Conservation (phyloP, 2,113 vertebrate genomes). For the Corapipo altera region DNA sequence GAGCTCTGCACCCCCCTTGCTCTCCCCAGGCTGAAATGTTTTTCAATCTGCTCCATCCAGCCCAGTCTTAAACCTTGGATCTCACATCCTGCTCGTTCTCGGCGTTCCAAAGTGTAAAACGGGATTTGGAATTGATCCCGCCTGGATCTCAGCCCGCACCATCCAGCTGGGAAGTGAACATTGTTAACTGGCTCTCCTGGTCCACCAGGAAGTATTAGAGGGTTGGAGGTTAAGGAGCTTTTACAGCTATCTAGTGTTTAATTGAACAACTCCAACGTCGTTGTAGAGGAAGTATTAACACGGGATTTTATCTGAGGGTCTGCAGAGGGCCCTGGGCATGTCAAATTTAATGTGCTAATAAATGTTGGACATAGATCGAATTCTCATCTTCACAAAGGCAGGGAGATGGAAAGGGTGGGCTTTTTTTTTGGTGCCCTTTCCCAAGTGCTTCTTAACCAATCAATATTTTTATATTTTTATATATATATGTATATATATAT, state of each 20-base stretch:
- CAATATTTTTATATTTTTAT: no score
- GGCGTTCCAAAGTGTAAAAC: background rate
- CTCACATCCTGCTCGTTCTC: background rate
- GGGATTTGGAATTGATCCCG: background rate
- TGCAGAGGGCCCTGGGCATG: background rate
- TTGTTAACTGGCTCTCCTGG: background rate
- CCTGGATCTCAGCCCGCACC: background rate
- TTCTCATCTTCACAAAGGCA: background rate
- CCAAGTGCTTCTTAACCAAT: background rate
- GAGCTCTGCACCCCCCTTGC: background rate
- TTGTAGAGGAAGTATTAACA: background rate
- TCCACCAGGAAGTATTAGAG: background rate
- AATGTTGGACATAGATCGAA: background rate
- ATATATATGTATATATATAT: no score
- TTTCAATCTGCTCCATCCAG: background rate
- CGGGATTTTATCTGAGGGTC: background rate
- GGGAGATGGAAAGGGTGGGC: background rate
- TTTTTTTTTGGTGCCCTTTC: background rate
- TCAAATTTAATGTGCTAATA: background rate
- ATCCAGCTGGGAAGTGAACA: background rate
- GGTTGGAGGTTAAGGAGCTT: background rate
- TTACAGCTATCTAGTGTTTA: background rate
- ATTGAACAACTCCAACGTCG: background rate
- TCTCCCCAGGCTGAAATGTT: background rate
- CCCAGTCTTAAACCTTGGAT: background rate